phyloP scores from a whole-genome alignment of 2,888 invertebrate genomes.

The Drosophila barbarae region DNA sequence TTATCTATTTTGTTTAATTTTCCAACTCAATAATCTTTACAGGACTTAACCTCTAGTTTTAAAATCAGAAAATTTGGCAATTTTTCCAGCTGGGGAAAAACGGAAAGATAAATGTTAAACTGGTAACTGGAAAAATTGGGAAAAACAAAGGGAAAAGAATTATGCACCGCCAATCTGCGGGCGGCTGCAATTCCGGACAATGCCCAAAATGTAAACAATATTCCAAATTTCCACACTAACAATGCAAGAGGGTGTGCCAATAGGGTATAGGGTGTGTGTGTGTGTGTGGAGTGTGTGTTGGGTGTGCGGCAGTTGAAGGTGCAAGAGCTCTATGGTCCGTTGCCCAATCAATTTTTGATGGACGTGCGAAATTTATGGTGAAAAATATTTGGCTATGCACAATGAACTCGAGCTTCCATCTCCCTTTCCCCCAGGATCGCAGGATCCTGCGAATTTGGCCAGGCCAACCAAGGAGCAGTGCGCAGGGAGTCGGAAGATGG shows the following conservation, averaged over 20 bases:
- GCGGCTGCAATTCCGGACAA: constrained; percentile 45
- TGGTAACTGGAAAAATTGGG: constrained; percentile 5
- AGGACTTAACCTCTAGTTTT: background rate
- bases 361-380: constrained; percentile 77
- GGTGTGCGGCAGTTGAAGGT: constrained; percentile 39
- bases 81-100: background rate
- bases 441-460: constrained; percentile 5
- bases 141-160: background rate
- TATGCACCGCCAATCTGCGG: constrained; percentile 22
- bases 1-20: background rate
- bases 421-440: background rate
- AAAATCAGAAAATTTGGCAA: background rate
- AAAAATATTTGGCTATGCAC: constrained; percentile 75
- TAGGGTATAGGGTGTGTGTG: constrained; percentile 15
- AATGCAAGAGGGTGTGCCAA: constrained; percentile 28
- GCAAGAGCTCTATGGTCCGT: constrained; percentile 41
- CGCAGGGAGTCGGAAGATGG: constrained; percentile 1
- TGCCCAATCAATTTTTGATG: constrained; percentile 74
- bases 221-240: constrained; percentile 44
- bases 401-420: constrained; percentile 53
- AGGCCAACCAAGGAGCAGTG: constrained; percentile 1
- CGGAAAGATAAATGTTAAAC: background rate
- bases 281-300: constrained; percentile 19
- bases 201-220: constrained; percentile 57
- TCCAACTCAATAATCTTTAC: background rate